Percentiles rank a stretch among this genome's conserved stretches.
phyloP scores from a whole-genome alignment of 2,888 invertebrate genomes.

The Lordiphosa andalusiaca region DNA sequence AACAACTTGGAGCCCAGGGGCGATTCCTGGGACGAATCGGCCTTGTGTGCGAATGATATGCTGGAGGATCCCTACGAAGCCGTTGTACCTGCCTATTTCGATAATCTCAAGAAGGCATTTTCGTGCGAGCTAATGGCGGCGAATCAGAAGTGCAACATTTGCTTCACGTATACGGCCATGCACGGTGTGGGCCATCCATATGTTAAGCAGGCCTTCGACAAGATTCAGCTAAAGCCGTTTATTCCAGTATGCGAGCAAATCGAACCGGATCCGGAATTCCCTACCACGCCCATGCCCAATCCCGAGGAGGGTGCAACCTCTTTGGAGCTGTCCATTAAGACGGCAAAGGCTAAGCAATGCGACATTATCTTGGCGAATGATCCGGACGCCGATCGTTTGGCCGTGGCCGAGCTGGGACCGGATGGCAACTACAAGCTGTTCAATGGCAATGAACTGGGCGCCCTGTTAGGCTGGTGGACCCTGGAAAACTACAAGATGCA shows the following conservation, averaged over 20 bases:
- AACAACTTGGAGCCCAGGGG: constrained; percentile 88
- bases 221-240: constrained; percentile 85
- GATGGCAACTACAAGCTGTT: constrained; percentile 82
- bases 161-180: constrained; percentile 96
- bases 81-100: constrained; percentile 86
- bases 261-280: constrained; percentile 96
- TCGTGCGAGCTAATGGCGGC: constrained; percentile 81
- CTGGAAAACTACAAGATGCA: constrained; percentile 83
- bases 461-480: constrained; percentile 96
- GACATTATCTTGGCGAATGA: constrained; percentile 96
- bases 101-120: constrained; percentile 82
- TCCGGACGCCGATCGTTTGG: constrained; percentile 98
- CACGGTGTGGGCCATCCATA: constrained; percentile 96
- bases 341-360: constrained; percentile 87
- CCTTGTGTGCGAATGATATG: constrained; percentile 82
- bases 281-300: constrained; percentile 98
- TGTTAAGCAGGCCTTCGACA: constrained; percentile 87
- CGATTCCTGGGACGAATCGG: constrained; percentile 88
- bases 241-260: constrained; percentile 84
- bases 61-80: constrained; percentile 86
- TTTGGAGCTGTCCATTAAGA: constrained; percentile 86
- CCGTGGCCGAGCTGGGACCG: constrained; percentile 91
- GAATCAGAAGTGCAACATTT: constrained; percentile 82
- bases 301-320: constrained; percentile 96
- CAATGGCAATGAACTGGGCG: constrained; percentile 96